phyloP scores from a whole-genome alignment of 2,888 invertebrate genomes.

The Caenorhabditis sp. region DNA sequence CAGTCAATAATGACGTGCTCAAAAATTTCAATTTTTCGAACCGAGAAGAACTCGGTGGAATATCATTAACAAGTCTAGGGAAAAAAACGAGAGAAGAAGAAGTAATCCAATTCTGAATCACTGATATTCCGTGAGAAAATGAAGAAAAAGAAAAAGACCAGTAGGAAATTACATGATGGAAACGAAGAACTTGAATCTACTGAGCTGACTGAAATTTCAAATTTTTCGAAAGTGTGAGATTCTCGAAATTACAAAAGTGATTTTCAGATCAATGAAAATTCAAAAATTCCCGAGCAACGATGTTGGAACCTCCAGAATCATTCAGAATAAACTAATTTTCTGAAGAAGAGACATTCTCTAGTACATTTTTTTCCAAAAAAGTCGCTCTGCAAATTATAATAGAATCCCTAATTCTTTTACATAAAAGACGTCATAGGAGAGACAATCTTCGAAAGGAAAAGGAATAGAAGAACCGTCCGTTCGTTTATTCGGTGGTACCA shows the following conservation, averaged over 20 bases:
- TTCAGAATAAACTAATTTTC: too few relatives aligned
- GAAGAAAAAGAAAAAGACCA: background rate
- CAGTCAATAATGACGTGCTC: constrained; percentile 32
- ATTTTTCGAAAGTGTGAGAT: background rate
- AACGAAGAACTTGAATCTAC: background rate
- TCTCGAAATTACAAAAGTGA: too few relatives aligned
- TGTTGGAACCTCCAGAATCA: too few relatives aligned
- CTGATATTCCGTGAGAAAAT: background rate
- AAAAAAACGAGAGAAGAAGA: background rate
- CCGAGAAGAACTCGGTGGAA: constrained; percentile 1
- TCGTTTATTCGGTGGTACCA: constrained; percentile 5
- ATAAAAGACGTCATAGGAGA: background rate
- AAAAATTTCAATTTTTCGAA: constrained; percentile 23
- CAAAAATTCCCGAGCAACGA: too few relatives aligned
- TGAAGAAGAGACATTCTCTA: too few relatives aligned
- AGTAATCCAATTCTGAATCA: constrained; percentile 24
- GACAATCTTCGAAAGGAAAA: background rate
- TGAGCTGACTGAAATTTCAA: too few relatives aligned
- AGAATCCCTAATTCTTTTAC: background rate
- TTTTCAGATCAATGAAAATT: too few relatives aligned
- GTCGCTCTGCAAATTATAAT: too few relatives aligned
- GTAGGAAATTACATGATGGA: background rate
- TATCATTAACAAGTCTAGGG: constrained; percentile 32
- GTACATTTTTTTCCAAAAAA: too few relatives aligned
- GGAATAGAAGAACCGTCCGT: background rate